Evolutionary conservation across 2,888 invertebrate genomes (phyloP), one percentile per base, ranked within the genome.

Genomic region (Creontiades dilutus): DNA sequence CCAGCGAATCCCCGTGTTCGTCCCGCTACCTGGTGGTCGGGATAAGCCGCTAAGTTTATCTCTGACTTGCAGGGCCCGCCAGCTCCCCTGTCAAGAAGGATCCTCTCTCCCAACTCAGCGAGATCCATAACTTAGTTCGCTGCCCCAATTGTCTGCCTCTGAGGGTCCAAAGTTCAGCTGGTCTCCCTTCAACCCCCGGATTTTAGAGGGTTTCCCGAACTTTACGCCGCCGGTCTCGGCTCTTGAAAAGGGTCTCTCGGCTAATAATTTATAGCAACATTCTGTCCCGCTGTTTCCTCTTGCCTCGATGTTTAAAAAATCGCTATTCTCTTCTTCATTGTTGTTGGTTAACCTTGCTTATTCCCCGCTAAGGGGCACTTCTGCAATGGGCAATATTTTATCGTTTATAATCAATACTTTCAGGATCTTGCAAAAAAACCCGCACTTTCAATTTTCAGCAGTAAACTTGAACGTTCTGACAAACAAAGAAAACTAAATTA

Each of bases 91-190:
- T 68, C 68, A 68, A 68, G 68, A 27, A 68, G n/a, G 52, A 52
- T 52, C 61, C 68, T 11, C 23, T 68, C 11, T 23, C 11, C 68
- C 68, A 0, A 2, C 27, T 23, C 68, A 23, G 19, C 68, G 3
- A 13, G 68, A 68, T 68, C 68, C 68, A 68, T 68, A 68, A 68
- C 68, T 68, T 68, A 19, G 68, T 68, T 23, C 68, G 68, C 68
- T 19, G 23, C 68, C 68, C 19, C 19, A 23, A 11, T 19, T 68
- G 23, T 23, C 68, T 68, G 68, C 19, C 68, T 68, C 27, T 19
- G 68, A 23, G 27, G 68, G 68, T 52, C 52, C 11, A 52, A 68
- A 68, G 68, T 23, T 68, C 68, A 68, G 68, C 23, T 68, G 68
- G 23, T 19, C 19, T 52, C 68, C 68, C 68, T 68, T 57, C 57